A percentile compares a stretch with the other conserved stretches of the same genome.
phyloP scores from a whole-genome alignment of 1,140 invertebrate genomes.

The Agrypnia vestita region DNA sequence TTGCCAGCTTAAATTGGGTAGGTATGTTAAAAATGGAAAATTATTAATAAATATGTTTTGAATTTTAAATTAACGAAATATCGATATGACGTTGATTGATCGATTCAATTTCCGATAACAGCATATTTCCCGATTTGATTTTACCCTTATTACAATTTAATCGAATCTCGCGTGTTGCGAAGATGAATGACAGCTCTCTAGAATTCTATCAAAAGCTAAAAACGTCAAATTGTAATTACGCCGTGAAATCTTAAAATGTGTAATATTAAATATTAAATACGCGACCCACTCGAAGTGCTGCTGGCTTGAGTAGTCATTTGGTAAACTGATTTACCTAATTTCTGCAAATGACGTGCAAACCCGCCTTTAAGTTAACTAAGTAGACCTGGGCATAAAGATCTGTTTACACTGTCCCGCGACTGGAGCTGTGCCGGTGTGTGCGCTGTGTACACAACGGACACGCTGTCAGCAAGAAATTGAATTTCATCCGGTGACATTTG shows the following conservation, averaged over 20 bases:
- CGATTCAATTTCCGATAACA: conserved; percentile 19
- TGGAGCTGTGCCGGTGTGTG: background rate
- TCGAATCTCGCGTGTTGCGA: conserved; percentile 28
- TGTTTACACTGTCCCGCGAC: conserved; percentile 23
- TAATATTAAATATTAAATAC: conserved; percentile 40
- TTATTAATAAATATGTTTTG: background rate
- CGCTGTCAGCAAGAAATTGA: conserved; percentile 56
- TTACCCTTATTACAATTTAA: conserved; percentile 29
- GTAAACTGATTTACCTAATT: conserved; percentile 60
- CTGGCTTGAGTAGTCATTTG: conserved; percentile 43
- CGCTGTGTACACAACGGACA: conserved; percentile 5
- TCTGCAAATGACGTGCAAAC: conserved; percentile 61
- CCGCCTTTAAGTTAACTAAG: conserved; percentile 46
- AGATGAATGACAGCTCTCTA: conserved; percentile 18
- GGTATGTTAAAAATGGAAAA: no score
- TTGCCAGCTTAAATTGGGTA: no score
- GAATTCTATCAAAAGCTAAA: conserved; percentile 25
- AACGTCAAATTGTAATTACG: conserved; percentile 34
- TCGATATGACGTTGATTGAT: conserved; percentile 16
- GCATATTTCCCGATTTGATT: conserved; percentile 15
- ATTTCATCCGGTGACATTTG: conserved; percentile 57
- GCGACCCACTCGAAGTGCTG: conserved; percentile 16
- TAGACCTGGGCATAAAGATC: conserved; percentile 11
- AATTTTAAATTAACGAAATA: conserved; percentile 26
- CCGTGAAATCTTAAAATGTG: conserved; percentile 3